Conservation (phyloP, 2,888 invertebrate genomes). For the Metalampra italica region DNA sequence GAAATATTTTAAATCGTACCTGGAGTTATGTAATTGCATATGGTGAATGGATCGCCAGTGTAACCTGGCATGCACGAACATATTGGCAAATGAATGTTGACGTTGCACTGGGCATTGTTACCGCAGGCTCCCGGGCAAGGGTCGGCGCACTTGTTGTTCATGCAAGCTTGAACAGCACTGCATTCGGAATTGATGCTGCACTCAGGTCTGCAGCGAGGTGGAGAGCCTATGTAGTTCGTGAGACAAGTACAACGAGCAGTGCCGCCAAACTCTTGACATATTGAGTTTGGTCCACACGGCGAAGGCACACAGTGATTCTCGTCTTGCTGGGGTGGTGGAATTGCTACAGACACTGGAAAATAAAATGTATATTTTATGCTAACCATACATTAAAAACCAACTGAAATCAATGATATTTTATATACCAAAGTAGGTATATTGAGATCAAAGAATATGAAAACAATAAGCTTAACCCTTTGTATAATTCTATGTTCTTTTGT, state of each 20-base stretch:
- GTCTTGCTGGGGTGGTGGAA: conserved; percentile 32
- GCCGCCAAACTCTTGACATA: conserved; percentile 82
- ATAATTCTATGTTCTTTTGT: too few species aligned
- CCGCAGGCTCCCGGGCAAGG: conserved; percentile 90
- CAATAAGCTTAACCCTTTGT: too few species aligned
- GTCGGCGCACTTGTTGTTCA: conserved; percentile 84
- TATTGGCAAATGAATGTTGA: conserved; percentile 83
- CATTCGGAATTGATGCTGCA: conserved; percentile 86
- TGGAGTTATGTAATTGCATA: conserved; percentile 50
- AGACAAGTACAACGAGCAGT: conserved; percentile 85
- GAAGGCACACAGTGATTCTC: conserved; percentile 84
- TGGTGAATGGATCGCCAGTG: conserved; percentile 85
- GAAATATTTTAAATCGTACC: conserved; percentile 32
- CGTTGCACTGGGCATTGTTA: conserved; percentile 84
- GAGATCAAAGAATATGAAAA: too few species aligned
- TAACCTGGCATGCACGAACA: conserved; percentile 83
- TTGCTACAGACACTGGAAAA: conserved; percentile 46
- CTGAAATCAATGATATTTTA: too few species aligned
- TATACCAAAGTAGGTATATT: too few species aligned
- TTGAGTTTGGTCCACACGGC: conserved; percentile 88
- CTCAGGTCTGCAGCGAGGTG: conserved; percentile 87
- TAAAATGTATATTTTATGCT: not conserved
- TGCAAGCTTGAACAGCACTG: conserved; percentile 82
- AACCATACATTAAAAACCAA: not conserved
- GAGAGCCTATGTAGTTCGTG: conserved; percentile 85